phyloP scores from a whole-genome alignment of 2,888 invertebrate genomes.

The Eretmocerus hayati region DNA sequence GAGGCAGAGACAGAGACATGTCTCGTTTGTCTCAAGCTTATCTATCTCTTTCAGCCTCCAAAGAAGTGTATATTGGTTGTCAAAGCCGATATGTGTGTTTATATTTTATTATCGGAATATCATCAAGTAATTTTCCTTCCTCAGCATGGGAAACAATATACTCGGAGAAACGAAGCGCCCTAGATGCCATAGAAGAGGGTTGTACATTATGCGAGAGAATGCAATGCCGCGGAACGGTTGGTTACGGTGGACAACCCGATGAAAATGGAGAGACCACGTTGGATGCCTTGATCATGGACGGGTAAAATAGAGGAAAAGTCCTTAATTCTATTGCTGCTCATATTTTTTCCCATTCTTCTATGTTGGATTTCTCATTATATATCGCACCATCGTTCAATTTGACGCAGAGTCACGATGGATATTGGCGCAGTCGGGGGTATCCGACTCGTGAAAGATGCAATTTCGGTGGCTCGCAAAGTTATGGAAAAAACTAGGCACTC shows the following conservation, averaged over 20 bases:
- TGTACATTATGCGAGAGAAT: conserved; percentile 76
- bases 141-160: conserved; percentile 68
- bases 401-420: conserved; percentile 61
- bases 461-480: conserved; percentile 84
- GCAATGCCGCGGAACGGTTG: conserved; percentile 92
- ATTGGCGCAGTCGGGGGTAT: conserved; percentile 86
- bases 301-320: conserved; percentile 52
- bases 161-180: conserved; percentile 51
- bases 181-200: conserved; percentile 84
- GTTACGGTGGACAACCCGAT: conserved; percentile 94
- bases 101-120: no score
- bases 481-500: conserved; percentile 86
- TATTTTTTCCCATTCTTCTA: no score
- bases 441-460: conserved; percentile 75
- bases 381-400: neutral
- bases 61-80: no score
- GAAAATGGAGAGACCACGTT: conserved; percentile 93
- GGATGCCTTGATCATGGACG: conserved; percentile 97
- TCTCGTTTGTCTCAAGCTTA: no score
- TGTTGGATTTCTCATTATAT: no score
- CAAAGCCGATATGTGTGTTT: no score
- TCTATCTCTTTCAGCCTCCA: no score
- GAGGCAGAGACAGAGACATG: no score
- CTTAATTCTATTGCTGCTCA: neutral
- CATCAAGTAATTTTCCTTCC: no score